These are phyloP conservation scores for Orchestia grillus DNA, from an alignment of 1,140 invertebrate genomes.

Conservation along the genomic window DNA sequence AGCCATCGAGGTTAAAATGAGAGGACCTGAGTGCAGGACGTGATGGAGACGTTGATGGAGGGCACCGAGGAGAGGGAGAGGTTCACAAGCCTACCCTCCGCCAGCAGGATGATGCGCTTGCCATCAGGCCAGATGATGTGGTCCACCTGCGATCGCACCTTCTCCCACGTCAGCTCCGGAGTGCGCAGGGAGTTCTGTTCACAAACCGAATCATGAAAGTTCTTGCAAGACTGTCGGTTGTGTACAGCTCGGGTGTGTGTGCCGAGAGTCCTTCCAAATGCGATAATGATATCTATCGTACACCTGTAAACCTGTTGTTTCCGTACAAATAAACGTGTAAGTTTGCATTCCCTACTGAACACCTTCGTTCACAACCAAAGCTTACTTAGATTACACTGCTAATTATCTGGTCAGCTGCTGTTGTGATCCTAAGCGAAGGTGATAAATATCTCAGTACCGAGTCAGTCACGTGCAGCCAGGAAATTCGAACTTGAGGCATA, in stretches of 20 bases:
- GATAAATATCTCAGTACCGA: too few relatives aligned
- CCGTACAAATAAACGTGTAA: too few relatives aligned
- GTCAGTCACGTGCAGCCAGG: not conserved
- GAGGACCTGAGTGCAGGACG: slow-evolving; percentile 87
- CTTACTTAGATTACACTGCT: too few relatives aligned
- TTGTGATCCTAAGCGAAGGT: too few relatives aligned
- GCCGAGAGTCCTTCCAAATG: too few relatives aligned
- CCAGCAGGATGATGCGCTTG: slow-evolving; percentile 91
- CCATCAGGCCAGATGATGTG: slow-evolving; percentile 97
- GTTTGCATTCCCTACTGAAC: too few relatives aligned
- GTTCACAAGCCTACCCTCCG: slow-evolving; percentile 95
- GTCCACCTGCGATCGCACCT: slow-evolving; percentile 96
- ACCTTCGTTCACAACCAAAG: too few relatives aligned
- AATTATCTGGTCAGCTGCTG: too few relatives aligned
- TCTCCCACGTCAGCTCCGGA: slow-evolving; percentile 96
- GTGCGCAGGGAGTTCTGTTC: slow-evolving; percentile 85
- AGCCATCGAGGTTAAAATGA: not conserved
- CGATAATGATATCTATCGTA: too few relatives aligned
- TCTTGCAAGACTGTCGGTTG: too few relatives aligned
- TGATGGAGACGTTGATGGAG: slow-evolving; percentile 96
- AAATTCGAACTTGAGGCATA: not conserved
- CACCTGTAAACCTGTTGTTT: too few relatives aligned
- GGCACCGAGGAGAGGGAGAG: slow-evolving; percentile 97
- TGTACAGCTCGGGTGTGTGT: too few relatives aligned
- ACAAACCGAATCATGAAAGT: not conserved